phyloP scores from a whole-genome alignment of 2,113 vertebrate species.

The Nibea coibor region DNA sequence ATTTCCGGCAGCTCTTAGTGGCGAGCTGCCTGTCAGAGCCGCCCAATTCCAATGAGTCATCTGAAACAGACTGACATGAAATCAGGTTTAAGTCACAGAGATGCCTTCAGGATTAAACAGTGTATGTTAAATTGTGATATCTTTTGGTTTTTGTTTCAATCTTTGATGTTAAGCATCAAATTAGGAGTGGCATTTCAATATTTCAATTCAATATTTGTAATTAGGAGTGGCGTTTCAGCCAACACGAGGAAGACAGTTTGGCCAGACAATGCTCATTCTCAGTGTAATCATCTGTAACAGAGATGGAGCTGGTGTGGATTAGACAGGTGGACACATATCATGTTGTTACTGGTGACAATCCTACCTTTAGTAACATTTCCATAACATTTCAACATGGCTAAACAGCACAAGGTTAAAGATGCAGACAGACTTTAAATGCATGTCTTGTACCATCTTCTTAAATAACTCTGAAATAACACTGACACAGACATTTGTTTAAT shows the following conservation, averaged over 20 bases:
- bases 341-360: neutral
- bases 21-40: constrained; percentile 76
- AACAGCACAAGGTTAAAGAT: no score
- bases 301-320: neutral
- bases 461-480: neutral
- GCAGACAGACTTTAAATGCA: neutral
- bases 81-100: neutral
- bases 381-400: no score
- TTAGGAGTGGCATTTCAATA: neutral
- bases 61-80: constrained; percentile 90
- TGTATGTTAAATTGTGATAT: neutral
- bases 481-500: no score
- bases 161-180: neutral
- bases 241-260: neutral
- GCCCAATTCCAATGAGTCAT: constrained; percentile 89
- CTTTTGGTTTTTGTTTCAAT: neutral
- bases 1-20: constrained; percentile 75
- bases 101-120: neutral
- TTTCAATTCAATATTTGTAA: constrained; percentile 2
- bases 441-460: neutral
- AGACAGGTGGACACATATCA: neutral
- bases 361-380: no score
- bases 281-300: neutral
- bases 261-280: neutral
- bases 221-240: neutral